phyloP scores from a whole-genome alignment of 2,888 invertebrate genomes.

The Drosophila leonis region DNA sequence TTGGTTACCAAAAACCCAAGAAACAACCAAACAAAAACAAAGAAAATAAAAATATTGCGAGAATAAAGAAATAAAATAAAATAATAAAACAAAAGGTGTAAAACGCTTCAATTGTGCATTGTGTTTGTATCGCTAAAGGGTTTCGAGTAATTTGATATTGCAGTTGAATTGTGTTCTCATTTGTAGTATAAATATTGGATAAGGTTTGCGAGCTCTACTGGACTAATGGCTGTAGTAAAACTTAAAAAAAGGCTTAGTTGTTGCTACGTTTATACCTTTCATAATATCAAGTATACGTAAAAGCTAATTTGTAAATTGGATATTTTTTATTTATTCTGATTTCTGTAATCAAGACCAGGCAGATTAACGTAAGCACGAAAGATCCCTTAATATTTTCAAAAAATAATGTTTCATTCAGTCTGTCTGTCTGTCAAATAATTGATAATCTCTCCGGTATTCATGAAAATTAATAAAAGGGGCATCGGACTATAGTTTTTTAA shows the following conservation, averaged over 20 bases:
- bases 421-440: too few relatives aligned
- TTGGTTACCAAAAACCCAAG: constrained; percentile 43
- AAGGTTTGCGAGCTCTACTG: not conserved
- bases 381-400: too few relatives aligned
- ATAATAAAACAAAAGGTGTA: constrained; percentile 54
- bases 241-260: not conserved
- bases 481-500: too few relatives aligned
- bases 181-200: constrained; percentile 1
- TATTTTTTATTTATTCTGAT: too few relatives aligned
- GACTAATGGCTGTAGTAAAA: not conserved
- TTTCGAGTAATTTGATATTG: constrained; percentile 11
- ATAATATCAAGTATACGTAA: not conserved
- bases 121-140: constrained; percentile 16
- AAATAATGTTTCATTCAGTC: too few relatives aligned
- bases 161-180: not conserved
- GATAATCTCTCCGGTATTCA: too few relatives aligned
- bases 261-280: not conserved
- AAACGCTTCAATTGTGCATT: constrained; percentile 55
- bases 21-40: constrained; percentile 25
- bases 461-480: too few relatives aligned
- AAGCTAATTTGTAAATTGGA: not conserved
- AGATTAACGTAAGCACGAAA: too few relatives aligned
- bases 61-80: constrained; percentile 8
- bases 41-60: constrained; percentile 10
- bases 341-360: too few relatives aligned